A percentile compares a stretch with the other conserved stretches of the same genome.
Conservation (phyloP, 2,113 vertebrate species). For the human (Homo sapiens) region GRCh38 chr12:17266501-17267000, state of each 20-base stretch:
- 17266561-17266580: background rate
- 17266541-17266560: background rate
- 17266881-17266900: background rate
- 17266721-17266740: background rate
- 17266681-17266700: background rate
- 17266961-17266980: background rate
- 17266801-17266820: background rate
- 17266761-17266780: background rate
- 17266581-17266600: background rate
- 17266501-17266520: background rate
- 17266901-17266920: background rate
- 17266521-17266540: background rate
- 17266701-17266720: background rate
- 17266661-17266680: background rate
- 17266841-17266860: background rate
- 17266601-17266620: background rate
- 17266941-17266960: background rate
- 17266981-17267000: background rate
- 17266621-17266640: background rate
- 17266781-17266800: background rate
- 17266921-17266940: background rate
- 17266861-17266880: background rate
- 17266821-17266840: background rate
- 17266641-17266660: background rate
- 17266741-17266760: rapidly evolving